Conservation (phyloP, 92 coral and sea anemone species). For the Palythoa grandiflora region DNA sequence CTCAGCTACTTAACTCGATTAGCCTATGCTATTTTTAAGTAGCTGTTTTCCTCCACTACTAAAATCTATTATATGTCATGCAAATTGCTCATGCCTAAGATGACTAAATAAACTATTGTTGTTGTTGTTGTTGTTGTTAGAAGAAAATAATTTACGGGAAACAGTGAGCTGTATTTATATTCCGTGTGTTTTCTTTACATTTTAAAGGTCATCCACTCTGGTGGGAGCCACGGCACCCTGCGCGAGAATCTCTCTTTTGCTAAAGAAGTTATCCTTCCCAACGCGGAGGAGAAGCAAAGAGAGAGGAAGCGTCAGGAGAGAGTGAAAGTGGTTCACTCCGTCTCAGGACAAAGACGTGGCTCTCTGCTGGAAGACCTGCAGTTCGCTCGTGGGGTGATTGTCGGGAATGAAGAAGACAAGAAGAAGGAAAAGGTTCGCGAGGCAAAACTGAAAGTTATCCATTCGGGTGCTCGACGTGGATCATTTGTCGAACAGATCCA, state of each 20-base stretch:
- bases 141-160: too few relatives aligned
- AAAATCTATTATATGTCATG: too few relatives aligned
- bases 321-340: conserved; percentile 23
- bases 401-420: background rate
- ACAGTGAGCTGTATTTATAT: too few relatives aligned
- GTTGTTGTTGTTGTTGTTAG: too few relatives aligned
- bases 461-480: conserved; percentile 15
- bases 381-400: conserved; percentile 19
- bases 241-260: background rate
- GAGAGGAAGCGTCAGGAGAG: conserved; percentile 5
- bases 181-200: too few relatives aligned
- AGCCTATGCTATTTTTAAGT: too few relatives aligned
- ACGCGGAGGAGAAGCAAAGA: background rate
- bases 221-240: background rate
- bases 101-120: too few relatives aligned
- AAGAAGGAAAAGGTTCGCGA: background rate
- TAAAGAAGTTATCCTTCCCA: conserved; percentile 5
- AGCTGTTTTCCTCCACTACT: too few relatives aligned
- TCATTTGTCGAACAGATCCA: conserved; percentile 17
- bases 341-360: background rate
- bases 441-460: conserved; percentile 17
- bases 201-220: background rate
- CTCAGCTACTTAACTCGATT: too few relatives aligned
- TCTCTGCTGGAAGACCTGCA: conserved; percentile 12
- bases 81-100: too few relatives aligned